phyloP scores from a whole-genome alignment of 2,888 invertebrate species.

The Pachycephus smyrnensis region DNA sequence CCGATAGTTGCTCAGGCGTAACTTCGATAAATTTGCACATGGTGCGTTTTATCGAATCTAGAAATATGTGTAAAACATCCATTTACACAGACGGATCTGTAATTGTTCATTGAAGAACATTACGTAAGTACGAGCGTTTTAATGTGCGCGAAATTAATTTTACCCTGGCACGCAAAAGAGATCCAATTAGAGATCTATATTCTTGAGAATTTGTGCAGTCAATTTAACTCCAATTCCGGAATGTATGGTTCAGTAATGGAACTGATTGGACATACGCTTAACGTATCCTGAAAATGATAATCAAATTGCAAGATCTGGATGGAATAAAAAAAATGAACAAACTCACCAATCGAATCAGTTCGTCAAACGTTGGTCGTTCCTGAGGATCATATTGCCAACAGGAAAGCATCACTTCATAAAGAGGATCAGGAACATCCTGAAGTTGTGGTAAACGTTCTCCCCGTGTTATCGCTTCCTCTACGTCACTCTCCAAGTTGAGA shows the following conservation, averaged over 20 bases:
- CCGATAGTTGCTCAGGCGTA: neutral
- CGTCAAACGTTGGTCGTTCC: conserved; percentile 80
- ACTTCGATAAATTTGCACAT: neutral
- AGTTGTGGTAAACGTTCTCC: conserved; percentile 82
- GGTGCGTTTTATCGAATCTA: neutral
- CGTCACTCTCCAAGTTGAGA: conserved; percentile 73
- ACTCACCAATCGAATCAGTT: conserved; percentile 69
- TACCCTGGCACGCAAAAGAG: neutral
- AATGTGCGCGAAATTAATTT: neutral
- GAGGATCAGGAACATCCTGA: conserved; percentile 79
- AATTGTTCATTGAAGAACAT: neutral
- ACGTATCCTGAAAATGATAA: conserved; percentile 54
- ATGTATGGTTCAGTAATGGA: conserved; percentile 61
- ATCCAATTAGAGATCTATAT: neutral
- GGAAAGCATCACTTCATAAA: conserved; percentile 85
- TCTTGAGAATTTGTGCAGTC: neutral
- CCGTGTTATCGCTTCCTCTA: conserved; percentile 71
- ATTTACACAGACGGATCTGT: neutral
- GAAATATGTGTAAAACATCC: neutral
- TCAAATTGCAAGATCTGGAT: conserved; percentile 10
- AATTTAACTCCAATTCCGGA: conserved; percentile 60
- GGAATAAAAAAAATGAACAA: neutral
- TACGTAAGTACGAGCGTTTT: neutral
- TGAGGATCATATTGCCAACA: conserved; percentile 88
- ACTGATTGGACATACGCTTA: conserved; percentile 64